A percentile compares a stretch with the other conserved stretches of the same genome.
Conservation (phyloP, 1,140 invertebrate species). For the Frieseomelitta varia region DNA sequence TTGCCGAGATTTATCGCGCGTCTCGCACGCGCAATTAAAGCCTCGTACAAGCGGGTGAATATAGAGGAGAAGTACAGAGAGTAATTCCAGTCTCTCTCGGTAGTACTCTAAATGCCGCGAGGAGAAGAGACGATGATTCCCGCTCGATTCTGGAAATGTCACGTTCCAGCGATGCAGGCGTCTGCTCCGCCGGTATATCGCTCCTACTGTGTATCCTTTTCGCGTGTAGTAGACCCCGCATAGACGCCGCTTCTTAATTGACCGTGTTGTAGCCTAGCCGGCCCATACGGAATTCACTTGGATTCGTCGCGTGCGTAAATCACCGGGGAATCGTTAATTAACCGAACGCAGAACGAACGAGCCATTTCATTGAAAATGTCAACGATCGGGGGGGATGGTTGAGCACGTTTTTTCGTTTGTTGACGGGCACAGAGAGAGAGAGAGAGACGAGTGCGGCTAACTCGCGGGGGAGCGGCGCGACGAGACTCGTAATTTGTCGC, state of each 20-base stretch:
- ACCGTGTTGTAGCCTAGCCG: conserved; percentile 3
- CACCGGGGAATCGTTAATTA: conserved; percentile 68
- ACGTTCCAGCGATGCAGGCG: conserved; percentile 60
- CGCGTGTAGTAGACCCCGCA: no score
- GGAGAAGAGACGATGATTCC: conserved; percentile 58
- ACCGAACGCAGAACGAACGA: conserved; percentile 36
- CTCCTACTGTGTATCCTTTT: no score
- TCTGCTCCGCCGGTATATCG: neutral
- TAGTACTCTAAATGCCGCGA: conserved; percentile 69
- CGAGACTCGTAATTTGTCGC: conserved; percentile 32
- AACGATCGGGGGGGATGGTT: neutral
- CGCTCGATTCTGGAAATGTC: conserved; percentile 78
- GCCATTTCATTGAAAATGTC: conserved; percentile 68
- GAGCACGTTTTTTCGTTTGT: neutral
- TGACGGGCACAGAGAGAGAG: conserved; percentile 36
- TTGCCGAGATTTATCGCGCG: conserved; percentile 23
- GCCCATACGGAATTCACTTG: neutral
- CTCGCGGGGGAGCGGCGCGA: neutral
- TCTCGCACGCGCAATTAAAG: conserved; percentile 45
- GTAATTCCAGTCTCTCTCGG: conserved; percentile 50
- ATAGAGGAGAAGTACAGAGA: neutral
- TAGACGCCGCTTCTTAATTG: conserved; percentile 53
- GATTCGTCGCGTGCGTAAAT: conserved; percentile 63
- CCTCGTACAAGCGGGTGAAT: neutral
- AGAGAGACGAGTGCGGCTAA: conserved; percentile 6